phyloP scores from a whole-genome alignment of 2,888 invertebrate genomes.

The Andricus quercusramuli region DNA sequence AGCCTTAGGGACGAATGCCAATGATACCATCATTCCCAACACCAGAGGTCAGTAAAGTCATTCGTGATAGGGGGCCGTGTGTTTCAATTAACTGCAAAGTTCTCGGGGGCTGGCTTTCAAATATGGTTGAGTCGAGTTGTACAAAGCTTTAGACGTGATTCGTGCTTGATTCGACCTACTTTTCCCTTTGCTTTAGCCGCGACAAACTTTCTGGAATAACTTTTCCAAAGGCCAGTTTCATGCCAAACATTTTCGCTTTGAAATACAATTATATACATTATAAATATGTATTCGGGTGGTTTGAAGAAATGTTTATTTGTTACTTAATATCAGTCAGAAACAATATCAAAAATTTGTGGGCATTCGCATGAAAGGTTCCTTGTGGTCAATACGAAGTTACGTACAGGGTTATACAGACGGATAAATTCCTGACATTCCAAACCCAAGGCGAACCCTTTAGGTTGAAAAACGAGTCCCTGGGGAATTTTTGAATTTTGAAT shows the following conservation, averaged over 20 bases:
- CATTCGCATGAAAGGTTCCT: no score
- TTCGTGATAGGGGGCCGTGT: not conserved
- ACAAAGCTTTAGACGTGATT: slow-evolving; percentile 6
- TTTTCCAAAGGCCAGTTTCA: not conserved
- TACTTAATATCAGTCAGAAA: not conserved
- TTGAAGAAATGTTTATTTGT: not conserved
- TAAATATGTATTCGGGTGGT: not conserved
- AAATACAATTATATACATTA: not conserved
- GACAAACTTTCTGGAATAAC: slow-evolving; percentile 11
- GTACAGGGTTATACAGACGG: no score
- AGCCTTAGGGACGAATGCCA: not conserved
- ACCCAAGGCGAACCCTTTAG: no score
- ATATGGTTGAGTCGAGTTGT: slow-evolving; percentile 21
- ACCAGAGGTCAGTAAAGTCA: slow-evolving; percentile 2
- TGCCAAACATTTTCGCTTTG: not conserved
- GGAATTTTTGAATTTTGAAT: no score
- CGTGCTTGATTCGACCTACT: slow-evolving; percentile 19
- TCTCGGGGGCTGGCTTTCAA: slow-evolving; percentile 16
- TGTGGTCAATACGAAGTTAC: no score
- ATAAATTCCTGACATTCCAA: no score
- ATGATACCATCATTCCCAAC: not conserved
- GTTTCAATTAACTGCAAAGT: slow-evolving; percentile 19
- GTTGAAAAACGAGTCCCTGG: no score
- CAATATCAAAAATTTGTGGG: not conserved
- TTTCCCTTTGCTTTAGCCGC: not conserved